Percentiles rank a stretch among this genome's conserved stretches.
Conservation (phyloP, 1,140 invertebrate genomes). For the Chionoecetes opilio region DNA sequence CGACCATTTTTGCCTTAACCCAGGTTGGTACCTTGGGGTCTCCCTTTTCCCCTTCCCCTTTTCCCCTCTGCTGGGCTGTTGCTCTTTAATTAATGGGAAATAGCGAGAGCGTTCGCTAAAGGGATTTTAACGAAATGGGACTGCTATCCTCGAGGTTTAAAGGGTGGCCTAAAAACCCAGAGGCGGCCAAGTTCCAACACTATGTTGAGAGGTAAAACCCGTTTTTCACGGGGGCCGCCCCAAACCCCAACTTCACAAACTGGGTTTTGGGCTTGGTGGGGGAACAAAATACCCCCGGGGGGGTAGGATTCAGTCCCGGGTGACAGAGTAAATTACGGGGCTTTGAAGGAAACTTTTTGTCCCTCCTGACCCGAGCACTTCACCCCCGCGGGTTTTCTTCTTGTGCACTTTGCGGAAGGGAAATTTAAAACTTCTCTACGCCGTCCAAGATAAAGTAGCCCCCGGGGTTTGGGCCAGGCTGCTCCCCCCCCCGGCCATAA, state of each 20-base stretch:
- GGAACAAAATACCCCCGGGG: background rate
- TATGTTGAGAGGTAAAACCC: background rate
- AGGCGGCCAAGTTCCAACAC: background rate
- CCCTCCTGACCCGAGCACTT: background rate
- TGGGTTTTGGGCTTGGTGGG: background rate
- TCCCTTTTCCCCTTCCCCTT: no score
- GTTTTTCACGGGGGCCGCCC: background rate
- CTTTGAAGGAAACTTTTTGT: background rate
- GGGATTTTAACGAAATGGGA: background rate
- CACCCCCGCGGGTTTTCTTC: background rate
- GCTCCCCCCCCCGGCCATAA: background rate
- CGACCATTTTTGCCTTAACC: background rate
- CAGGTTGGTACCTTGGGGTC: background rate
- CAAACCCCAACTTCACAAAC: background rate
- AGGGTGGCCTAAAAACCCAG: background rate
- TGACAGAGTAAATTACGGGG: background rate
- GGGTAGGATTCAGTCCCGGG: no score
- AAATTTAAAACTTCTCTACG: background rate
- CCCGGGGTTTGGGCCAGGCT: background rate
- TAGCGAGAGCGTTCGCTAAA: background rate
- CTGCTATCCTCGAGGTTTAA: background rate
- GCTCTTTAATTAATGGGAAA: background rate
- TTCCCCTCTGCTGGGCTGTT: background rate
- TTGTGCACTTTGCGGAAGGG: background rate
- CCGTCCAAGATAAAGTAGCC: conserved; percentile 31